Base-by-base conservation (phyloP, 2,113 vertebrate species). In the Lanius collurio region DNA sequence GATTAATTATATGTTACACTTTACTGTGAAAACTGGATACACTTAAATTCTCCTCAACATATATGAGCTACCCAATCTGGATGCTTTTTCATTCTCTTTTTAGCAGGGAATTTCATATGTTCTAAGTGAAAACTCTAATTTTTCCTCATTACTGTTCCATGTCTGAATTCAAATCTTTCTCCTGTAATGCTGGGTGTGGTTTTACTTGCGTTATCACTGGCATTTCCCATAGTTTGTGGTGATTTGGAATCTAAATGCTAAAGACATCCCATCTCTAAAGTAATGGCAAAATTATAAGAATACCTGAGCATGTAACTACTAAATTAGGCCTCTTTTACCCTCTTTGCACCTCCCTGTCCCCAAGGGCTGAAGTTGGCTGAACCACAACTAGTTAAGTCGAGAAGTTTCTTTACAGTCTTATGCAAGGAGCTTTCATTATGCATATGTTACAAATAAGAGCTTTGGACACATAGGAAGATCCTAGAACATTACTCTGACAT, bases 391-490 rank as follows among this genome's bases (percentile, higher is more conserved):
- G 49, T 83, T 86, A 56, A 93, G 47, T 42, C 0, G 0, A 74
- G 68, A 71, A 83, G 11, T 57, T 89, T 93, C 57, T 90, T 96
- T 95, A 76, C 90, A 86, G 31, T 53, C 39, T 83, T 75, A 35
- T 81, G 76, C 71, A 89, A 90, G 60, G 60, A 41, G 31, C 52
- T 90, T 78, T 86, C 70, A 30, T 89, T 91, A 79, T 83, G 47
- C 83, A 78, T 90, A 59, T 92, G 88, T 88, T 90, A 90, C n/a
- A 95, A 89, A 89, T 95, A 90, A 83, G 44, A 75, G 68, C 30
- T 92, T 83, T 93, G 88, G 85, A 70, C 59, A 87, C 78, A 92
- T 87, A 71, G 68, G 65, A 89, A 83, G 73, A 90, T 94, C 65
- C 47, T 91, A 89, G 60, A 94, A 83, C 52, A 30, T 83, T 79